phyloP scores from a whole-genome alignment of 2,797 vertebrate genomes.

The Danio choprae region DNA sequence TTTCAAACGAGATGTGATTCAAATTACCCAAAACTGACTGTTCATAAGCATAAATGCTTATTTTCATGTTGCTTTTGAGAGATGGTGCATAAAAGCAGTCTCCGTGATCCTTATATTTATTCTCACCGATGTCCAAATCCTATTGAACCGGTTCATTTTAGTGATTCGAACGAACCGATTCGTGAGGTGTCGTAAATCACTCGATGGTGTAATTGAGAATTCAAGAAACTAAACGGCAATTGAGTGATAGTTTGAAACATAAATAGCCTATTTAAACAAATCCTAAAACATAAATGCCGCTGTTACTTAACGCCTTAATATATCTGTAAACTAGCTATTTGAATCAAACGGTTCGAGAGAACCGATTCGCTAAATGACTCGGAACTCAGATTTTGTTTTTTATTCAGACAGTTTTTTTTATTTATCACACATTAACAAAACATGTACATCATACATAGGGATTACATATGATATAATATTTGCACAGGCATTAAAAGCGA shows the following conservation, averaged over 20 bases:
- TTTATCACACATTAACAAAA: background rate
- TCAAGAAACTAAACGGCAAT: no score
- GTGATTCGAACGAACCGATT: background rate
- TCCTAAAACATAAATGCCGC: background rate
- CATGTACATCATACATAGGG: background rate
- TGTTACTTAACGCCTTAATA: background rate
- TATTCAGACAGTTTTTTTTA: background rate
- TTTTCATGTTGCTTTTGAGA: background rate
- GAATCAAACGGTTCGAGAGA: constrained; percentile 6
- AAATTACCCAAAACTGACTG: background rate
- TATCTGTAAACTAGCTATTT: background rate
- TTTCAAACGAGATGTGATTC: background rate
- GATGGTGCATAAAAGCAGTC: background rate
- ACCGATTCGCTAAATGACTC: constrained; percentile 10
- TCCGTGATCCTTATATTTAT: constrained; percentile 5
- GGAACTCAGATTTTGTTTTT: background rate
- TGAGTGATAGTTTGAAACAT: no score
- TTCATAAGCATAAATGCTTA: background rate
- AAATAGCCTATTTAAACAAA: background rate
- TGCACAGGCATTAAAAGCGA: background rate
- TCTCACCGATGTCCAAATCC: background rate
- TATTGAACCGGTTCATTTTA: no score
- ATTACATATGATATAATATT: background rate
- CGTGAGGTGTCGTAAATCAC: no score
- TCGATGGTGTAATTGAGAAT: background rate